A percentile compares a stretch with the other conserved stretches of the same genome.
Evolutionary conservation across 2,113 vertebrate genomes (phyloP).

Genomic region (Semnornis frantzii): DNA sequence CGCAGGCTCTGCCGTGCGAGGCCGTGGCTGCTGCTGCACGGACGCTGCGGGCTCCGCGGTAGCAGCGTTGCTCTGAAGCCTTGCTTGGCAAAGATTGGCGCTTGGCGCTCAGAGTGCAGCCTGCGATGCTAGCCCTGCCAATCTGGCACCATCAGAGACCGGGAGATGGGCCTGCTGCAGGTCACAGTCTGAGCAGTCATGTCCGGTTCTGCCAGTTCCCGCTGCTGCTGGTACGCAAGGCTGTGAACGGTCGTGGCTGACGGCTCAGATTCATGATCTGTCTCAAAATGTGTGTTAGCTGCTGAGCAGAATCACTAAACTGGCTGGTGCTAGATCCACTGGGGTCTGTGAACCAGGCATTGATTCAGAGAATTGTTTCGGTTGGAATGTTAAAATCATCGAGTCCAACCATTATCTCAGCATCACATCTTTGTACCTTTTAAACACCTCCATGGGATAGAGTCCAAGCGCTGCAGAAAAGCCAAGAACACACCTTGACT

Average conservation of each 20-base stretch:
- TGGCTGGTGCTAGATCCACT: fast-evolving
- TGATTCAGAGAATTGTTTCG: too few relatives aligned
- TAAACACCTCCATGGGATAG: too few relatives aligned
- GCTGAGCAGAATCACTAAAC: background rate
- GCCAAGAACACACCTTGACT: fast-evolving
- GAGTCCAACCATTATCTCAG: too few relatives aligned
- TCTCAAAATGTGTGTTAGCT: background rate
- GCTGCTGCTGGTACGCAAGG: fast-evolving
- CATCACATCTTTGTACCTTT: too few relatives aligned
- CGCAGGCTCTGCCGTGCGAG: background rate
- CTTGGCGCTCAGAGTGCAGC: background rate
- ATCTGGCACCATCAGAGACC: fast-evolving
- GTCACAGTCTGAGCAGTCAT: fast-evolving
- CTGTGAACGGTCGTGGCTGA: too few relatives aligned
- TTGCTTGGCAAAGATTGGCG: background rate
- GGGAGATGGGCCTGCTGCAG: background rate
- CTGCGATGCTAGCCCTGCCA: too few relatives aligned
- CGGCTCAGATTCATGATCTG: background rate
- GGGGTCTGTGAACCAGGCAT: background rate
- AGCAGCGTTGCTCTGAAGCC: too few relatives aligned
- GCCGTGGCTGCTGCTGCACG: fast-evolving
- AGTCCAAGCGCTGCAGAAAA: too few relatives aligned
- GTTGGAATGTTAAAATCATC: too few relatives aligned
- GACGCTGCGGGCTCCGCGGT: fast-evolving
- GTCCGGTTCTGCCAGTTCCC: background rate